Evolutionary conservation across 1,140 invertebrate genomes (phyloP).

Genomic region (Pantala flavescens): DNA sequence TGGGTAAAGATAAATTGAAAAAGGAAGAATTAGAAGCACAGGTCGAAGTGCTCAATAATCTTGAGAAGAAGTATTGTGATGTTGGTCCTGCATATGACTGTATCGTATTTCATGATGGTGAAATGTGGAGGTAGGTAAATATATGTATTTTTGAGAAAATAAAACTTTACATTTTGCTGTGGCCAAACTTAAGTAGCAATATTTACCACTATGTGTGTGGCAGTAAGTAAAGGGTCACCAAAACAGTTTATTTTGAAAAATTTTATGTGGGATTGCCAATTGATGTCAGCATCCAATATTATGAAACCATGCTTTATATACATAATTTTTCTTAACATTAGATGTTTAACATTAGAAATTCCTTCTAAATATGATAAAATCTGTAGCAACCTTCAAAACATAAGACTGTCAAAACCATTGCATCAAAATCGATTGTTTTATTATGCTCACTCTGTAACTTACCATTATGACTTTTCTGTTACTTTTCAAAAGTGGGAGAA

Average conservation of each 20-base stretch:
- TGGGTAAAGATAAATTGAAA: conserved; percentile 62
- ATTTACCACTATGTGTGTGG: conserved; percentile 21
- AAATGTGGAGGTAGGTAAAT: conserved; percentile 60
- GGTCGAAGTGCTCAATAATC: conserved; percentile 67
- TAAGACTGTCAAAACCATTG: too few relatives aligned
- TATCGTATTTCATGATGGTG: conserved; percentile 81
- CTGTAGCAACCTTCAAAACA: too few relatives aligned
- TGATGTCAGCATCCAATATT: too few relatives aligned
- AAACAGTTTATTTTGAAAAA: conserved; percentile 14
- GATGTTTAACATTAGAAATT: too few relatives aligned
- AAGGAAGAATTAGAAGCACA: conserved; percentile 85
- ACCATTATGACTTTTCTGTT: too few relatives aligned
- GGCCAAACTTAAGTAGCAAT: background rate
- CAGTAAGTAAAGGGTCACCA: conserved; percentile 29
- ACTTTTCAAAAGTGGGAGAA: too few relatives aligned
- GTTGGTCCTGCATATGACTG: conserved; percentile 85
- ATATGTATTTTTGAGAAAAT: conserved; percentile 23
- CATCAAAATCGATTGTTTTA: too few relatives aligned
- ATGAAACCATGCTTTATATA: too few relatives aligned
- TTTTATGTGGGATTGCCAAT: conserved; percentile 13
- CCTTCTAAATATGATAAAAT: too few relatives aligned
- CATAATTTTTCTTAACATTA: too few relatives aligned
- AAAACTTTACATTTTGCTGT: too few relatives aligned
- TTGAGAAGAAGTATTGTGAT: conserved; percentile 85
- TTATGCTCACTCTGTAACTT: too few relatives aligned